Conservation (phyloP, 2,797 vertebrate species). For the Hypotaenidia philippensis region DNA sequence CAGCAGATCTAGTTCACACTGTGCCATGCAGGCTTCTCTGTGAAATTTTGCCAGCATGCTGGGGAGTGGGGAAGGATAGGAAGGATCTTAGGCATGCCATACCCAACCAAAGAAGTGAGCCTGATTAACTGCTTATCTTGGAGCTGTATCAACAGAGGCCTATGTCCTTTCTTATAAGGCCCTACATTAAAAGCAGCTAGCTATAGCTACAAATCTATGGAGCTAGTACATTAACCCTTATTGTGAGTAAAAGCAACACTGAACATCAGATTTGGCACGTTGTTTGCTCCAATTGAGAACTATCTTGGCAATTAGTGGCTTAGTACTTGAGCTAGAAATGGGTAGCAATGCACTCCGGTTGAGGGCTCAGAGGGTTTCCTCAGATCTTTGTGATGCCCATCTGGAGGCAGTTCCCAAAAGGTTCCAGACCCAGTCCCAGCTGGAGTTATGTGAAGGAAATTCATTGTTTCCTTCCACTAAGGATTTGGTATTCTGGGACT, state of each 20-base stretch:
- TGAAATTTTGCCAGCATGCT: background rate
- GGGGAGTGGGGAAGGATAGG: background rate
- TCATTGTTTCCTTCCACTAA: background rate
- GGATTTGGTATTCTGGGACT: background rate
- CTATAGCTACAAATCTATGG: background rate
- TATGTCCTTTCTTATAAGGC: background rate
- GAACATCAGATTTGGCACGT: background rate
- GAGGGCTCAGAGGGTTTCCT: background rate
- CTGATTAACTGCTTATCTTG: background rate
- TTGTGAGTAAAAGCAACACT: background rate
- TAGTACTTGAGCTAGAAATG: background rate
- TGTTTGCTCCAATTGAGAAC: background rate
- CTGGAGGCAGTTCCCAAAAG: background rate
- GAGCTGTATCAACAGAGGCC: background rate
- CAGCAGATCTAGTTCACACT: background rate
- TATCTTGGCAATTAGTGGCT: background rate
- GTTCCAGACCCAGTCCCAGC: background rate
- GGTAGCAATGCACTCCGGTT: background rate
- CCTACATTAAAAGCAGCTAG: background rate
- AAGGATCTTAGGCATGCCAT: background rate
- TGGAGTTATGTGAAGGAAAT: background rate
- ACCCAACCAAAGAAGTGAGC: background rate
- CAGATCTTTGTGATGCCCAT: background rate
- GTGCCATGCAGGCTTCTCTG: background rate
- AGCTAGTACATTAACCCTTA: background rate